These are phyloP conservation scores for Vanacampus margaritifer DNA, from an alignment of 2,113 vertebrate genomes.

Conservation along the genomic window DNA sequence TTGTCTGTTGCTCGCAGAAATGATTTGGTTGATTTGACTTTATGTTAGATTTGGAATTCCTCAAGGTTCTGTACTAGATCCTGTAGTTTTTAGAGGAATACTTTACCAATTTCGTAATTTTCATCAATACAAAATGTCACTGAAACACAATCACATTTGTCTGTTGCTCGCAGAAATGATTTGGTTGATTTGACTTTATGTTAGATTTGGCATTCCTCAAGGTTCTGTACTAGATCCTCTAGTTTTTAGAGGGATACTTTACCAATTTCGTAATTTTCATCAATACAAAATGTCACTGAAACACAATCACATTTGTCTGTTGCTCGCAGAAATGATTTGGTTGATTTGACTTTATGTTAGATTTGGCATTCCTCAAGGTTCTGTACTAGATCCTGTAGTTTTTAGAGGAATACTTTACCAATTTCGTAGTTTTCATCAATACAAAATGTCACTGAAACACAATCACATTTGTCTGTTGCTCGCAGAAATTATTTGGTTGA, in stretches of 20 bases:
- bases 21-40: background rate
- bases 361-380: background rate
- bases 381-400: background rate
- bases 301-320: background rate
- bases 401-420: background rate
- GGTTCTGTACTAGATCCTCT: background rate
- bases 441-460: background rate
- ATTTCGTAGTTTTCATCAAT: too few species aligned
- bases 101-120: too few species aligned
- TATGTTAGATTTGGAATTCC: background rate
- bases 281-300: background rate
- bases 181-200: background rate
- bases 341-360: background rate
- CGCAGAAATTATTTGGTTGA: background rate
- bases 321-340: background rate
- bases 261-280: too few species aligned
- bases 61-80: background rate
- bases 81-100: background rate
- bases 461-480: background rate
- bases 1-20: background rate
- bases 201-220: background rate
- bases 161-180: background rate
- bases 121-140: background rate
- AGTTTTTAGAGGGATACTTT: background rate
- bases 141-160: background rate